Evolutionary conservation across 2,888 invertebrate genomes (phyloP), one percentile per base, ranked within the genome.

Genomic region (Noctua janthe): DNA sequence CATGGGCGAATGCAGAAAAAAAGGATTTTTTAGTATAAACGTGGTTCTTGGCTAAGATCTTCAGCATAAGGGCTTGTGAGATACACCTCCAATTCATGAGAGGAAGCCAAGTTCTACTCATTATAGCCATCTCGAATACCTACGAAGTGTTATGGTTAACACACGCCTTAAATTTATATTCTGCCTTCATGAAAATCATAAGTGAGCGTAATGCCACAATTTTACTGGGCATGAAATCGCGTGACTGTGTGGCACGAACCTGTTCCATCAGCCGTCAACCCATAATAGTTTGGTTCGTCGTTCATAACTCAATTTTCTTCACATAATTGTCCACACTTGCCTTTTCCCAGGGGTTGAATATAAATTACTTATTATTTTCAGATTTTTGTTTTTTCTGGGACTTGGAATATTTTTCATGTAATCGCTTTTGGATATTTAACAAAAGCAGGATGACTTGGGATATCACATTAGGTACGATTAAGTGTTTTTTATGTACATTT

Each of bases 361-460:
- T 23, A 62, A 72, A 83, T 73, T 13, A 43, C 35, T 29, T 23
- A 71, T 83, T 73, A 56, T 39, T 87, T 86, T 47, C 88, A 86
- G 88, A 2, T 39, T 49, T 59, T 62, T 47, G 13, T 8, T 13
- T 47, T 64, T 47, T 70, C 49, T 66, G 51, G 56, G 35, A 43
- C 8, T 43, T 59, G 35, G 74, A 15, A 67, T 29, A 64, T 39
- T 70, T 73, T 80, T 51, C 3, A 56, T 77, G 77, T 76, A 39
- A 80, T 62, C 62, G 17, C 62, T 76, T 86, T 85, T 76, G 23
- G 20, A n/a, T 71, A 39, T 70, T 71, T 76, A 78, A 71, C 29
- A 76, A 51, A 64, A 54, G 23, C 71, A 92, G 76, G 71, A 96
- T 96, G 96, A 92, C 94, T 82, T 96, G 96, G 96, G 96, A 96